Evolutionary conservation across 1,140 invertebrate genomes (phyloP).

Genomic region (Caerostris extrusa): DNA sequence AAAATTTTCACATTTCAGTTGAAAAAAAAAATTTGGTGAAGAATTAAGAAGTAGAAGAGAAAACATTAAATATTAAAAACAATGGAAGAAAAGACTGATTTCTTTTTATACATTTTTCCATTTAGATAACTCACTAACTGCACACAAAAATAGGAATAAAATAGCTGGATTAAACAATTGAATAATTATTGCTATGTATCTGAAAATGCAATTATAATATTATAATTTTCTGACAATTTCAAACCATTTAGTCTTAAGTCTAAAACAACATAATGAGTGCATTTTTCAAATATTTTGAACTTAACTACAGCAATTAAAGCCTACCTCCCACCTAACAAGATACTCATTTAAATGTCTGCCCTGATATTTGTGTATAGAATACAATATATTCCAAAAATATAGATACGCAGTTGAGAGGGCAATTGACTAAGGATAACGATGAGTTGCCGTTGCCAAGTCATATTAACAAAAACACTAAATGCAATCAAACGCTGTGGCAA

Average conservation of each 20-base stretch:
- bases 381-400: neutral
- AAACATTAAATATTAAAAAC: too few relatives aligned
- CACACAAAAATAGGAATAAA: too few relatives aligned
- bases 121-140: too few relatives aligned
- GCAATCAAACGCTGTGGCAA: neutral
- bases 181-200: neutral
- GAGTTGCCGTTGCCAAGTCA: conserved; percentile 2
- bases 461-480: neutral
- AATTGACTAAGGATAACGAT: neutral
- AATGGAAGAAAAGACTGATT: too few relatives aligned
- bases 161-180: neutral
- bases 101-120: too few relatives aligned
- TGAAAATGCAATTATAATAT: neutral
- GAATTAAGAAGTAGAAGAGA: too few relatives aligned
- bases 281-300: neutral
- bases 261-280: neutral
- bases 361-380: neutral
- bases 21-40: too few relatives aligned
- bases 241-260: neutral
- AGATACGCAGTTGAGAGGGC: neutral
- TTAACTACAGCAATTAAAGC: neutral
- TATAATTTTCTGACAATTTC: neutral
- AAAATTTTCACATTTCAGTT: too few relatives aligned
- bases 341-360: neutral
- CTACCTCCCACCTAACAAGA: neutral